Evolutionary conservation across 2,797 vertebrate species (phyloP).

Genomic region (Mormyrus hasselquistii): DNA sequence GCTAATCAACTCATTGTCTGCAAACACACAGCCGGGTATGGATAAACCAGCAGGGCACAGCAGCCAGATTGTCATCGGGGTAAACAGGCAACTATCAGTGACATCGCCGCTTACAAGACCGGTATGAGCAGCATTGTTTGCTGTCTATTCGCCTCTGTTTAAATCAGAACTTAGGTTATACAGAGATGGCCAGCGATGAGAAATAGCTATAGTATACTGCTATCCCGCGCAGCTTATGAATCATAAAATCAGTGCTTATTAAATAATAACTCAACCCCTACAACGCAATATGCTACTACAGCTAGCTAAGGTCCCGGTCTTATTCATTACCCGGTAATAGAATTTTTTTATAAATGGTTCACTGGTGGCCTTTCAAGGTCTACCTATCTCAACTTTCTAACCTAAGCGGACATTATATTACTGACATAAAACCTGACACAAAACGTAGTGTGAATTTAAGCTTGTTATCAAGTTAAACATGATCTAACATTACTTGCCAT

Average conservation of each 20-base stretch:
- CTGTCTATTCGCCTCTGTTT: not conserved
- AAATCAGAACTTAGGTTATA: not conserved
- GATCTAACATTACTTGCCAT: conserved; percentile 13
- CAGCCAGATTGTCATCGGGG: not conserved
- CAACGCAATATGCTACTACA: not conserved
- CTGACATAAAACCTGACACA: not conserved
- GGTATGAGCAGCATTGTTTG: not conserved
- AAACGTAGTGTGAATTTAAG: not conserved
- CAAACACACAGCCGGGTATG: not conserved
- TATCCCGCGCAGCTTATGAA: not conserved
- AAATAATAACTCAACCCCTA: not conserved
- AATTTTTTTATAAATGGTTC: conserved; percentile 13
- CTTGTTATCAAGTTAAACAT: conserved; percentile 10
- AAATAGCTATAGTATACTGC: not conserved
- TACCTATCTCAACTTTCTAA: not conserved
- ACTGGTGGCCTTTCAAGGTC: not conserved
- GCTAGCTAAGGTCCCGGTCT: conserved; percentile 1
- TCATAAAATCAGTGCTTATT: not conserved
- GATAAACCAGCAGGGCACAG: not conserved
- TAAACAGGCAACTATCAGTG: not conserved
- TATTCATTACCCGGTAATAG: conserved; percentile 1
- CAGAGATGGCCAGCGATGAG: not conserved
- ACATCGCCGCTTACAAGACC: not conserved
- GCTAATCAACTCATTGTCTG: not conserved
- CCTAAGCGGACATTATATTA: not conserved